These are phyloP conservation scores for Chromis chromis DNA, from an alignment of 2,797 vertebrate species.

Conservation along the genomic window DNA sequence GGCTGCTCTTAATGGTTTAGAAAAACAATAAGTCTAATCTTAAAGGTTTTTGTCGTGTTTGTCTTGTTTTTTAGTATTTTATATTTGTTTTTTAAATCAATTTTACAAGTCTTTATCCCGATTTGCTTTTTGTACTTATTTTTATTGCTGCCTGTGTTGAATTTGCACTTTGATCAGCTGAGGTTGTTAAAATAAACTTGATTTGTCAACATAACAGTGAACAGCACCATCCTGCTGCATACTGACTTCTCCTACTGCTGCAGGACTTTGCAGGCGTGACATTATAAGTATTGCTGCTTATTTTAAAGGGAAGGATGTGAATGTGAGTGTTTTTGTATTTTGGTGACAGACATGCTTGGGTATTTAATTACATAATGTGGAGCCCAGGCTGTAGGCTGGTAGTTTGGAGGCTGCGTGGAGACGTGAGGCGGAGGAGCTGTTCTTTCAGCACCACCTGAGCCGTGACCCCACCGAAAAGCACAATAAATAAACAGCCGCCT, in stretches of 20 bases:
- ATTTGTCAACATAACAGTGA: neutral
- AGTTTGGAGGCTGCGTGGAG: constrained; percentile 3
- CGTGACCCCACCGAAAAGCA: neutral
- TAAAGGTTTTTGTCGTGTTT: too few relatives aligned
- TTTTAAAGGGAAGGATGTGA: neutral
- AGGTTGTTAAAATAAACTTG: too few relatives aligned
- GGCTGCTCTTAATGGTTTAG: too few relatives aligned
- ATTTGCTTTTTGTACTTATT: too few relatives aligned
- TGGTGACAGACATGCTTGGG: constrained; percentile 9
- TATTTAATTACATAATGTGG: constrained; percentile 47
- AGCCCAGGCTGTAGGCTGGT: constrained; percentile 16
- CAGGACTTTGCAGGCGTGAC: neutral
- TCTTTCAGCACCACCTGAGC: constrained; percentile 76
- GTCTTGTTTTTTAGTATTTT: too few relatives aligned
- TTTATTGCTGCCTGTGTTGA: too few relatives aligned
- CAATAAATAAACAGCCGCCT: constrained; percentile 38
- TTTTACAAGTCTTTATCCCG: too few relatives aligned
- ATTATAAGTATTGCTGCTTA: neutral
- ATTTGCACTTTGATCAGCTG: too few relatives aligned
- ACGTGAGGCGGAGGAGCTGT: constrained; percentile 66
- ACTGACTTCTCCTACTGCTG: neutral
- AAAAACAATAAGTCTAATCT: too few relatives aligned
- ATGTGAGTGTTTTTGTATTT: neutral
- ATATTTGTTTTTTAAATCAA: too few relatives aligned
- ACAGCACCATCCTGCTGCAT: neutral